Evolutionary conservation across 2,888 invertebrate genomes (phyloP), one percentile per base, ranked within the genome.

Genomic region (Trissolcus brochymenae): DNA sequence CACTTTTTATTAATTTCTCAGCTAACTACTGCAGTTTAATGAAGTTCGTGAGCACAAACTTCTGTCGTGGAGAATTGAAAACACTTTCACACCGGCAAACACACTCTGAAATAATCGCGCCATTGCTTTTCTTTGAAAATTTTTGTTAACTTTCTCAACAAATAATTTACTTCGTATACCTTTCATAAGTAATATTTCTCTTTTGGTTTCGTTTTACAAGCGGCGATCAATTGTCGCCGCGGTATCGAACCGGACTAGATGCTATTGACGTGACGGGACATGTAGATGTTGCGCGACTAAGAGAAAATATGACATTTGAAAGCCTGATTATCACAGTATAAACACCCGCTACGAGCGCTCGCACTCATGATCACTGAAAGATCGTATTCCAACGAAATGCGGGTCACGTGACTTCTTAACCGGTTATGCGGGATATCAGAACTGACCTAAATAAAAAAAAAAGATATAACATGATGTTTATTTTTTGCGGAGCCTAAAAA

Each of bases 281-380:
- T 65, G 73, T 53, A 55, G 55, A 40, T 60, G 21, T 56, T 65
- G 53, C 43, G 70, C 57, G 43, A 35, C 70, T 61, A 68, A 2
- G 50, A 61, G 64, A 79, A 73, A 76, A 73, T 76, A 62, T 76
- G 76, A 76, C 65, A 79, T 78, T 75, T 75, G 74, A 73, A 68
- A 72, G 76, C 70, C 65, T 64, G 79, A 76, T 79, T 79, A 79
- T 73, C 79, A 64, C 68, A 73, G 79, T 70, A 70, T 70, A 79
- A 75, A 73, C 76, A 79, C 73, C 74, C 74, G 71, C 74, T 49
- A 62, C 76, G 72, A 76, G 56, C 66, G 75, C 29, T 75, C 72
- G 51, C 50, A 74, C 54, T 62, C 71, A 72, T 61, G 75, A 78
- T 78, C 79, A 73, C 65, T 57, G 62, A 72, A 65, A 64, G 66